Conservation (phyloP, 1,140 invertebrate genomes). For the Brachionus manjavacas region DNA sequence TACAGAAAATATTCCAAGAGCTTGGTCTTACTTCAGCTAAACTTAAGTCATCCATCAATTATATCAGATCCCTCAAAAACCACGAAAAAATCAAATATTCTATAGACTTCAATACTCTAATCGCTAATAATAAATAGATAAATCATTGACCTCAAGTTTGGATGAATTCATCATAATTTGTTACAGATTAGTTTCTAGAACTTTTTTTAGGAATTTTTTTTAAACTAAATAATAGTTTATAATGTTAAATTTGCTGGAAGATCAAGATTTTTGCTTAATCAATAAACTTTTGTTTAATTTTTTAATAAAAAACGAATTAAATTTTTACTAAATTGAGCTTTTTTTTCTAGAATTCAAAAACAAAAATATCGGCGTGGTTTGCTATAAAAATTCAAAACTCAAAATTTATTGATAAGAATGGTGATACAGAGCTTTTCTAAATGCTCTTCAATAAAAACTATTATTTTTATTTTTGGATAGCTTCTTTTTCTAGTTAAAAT, state of each 20-base stretch:
- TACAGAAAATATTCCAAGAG: slow-evolving; percentile 47
- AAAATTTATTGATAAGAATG: neutral
- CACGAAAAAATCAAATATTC: slow-evolving; percentile 48
- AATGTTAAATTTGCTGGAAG: too few species aligned
- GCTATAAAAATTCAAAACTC: too few species aligned
- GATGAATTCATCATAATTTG: too few species aligned
- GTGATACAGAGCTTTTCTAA: neutral
- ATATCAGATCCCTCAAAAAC: slow-evolving; percentile 48
- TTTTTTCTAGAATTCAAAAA: too few species aligned
- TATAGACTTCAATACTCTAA: slow-evolving; percentile 47
- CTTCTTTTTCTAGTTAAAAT: neutral
- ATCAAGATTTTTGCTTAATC: too few species aligned
- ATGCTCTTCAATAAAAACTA: neutral
- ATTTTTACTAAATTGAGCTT: too few species aligned
- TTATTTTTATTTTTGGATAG: neutral
- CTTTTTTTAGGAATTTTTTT: neutral
- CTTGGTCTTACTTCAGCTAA: slow-evolving; percentile 46
- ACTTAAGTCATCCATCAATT: slow-evolving; percentile 50
- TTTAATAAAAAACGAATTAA: too few species aligned
- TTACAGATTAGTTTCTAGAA: neutral
- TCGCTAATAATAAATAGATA: neutral
- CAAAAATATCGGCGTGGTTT: too few species aligned
- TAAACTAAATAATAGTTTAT: too few species aligned
- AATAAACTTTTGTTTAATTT: too few species aligned
- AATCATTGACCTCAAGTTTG: too few species aligned